Evolutionary conservation across 2,113 vertebrate species (phyloP).

Genomic region (Patagioenas fasciata): DNA sequence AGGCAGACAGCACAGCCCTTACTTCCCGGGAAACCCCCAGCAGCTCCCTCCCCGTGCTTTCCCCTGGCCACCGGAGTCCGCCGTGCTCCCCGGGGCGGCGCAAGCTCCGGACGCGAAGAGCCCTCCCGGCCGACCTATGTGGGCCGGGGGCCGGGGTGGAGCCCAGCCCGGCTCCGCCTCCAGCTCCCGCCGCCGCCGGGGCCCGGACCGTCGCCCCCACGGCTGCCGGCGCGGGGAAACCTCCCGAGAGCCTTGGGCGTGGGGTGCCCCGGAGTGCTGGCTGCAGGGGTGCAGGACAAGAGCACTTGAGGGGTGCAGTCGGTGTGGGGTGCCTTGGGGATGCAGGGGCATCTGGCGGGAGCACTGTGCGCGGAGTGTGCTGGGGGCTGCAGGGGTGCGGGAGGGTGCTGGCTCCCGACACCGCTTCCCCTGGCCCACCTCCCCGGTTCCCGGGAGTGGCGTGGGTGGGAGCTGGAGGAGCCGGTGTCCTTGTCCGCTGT

Average conservation of each 20-base stretch:
- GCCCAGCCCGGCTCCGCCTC: neutral
- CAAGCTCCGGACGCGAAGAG: neutral
- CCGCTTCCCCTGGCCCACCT: neutral
- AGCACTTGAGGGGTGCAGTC: neutral
- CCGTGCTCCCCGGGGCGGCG: neutral
- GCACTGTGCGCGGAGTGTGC: neutral
- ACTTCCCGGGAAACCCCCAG: no score
- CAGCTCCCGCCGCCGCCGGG: neutral
- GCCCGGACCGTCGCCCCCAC: neutral
- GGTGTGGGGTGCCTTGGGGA: no score
- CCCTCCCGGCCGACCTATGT: slow-evolving; percentile 3
- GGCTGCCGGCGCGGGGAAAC: neutral
- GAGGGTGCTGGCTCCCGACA: neutral
- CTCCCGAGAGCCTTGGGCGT: neutral
- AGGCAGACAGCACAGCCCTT: neutral
- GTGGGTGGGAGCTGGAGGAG: neutral
- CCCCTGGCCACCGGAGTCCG: neutral
- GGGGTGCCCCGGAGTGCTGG: neutral
- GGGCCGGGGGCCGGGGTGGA: slow-evolving; percentile 46
- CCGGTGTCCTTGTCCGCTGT: neutral
- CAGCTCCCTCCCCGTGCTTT: neutral
- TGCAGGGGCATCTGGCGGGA: neutral
- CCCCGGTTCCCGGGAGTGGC: neutral
- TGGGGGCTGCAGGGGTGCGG: neutral
- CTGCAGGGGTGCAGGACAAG: neutral